These are phyloP conservation scores for Pardosa pseudoannulata DNA, from an alignment of 2,888 invertebrate species.

Conservation along the genomic window DNA sequence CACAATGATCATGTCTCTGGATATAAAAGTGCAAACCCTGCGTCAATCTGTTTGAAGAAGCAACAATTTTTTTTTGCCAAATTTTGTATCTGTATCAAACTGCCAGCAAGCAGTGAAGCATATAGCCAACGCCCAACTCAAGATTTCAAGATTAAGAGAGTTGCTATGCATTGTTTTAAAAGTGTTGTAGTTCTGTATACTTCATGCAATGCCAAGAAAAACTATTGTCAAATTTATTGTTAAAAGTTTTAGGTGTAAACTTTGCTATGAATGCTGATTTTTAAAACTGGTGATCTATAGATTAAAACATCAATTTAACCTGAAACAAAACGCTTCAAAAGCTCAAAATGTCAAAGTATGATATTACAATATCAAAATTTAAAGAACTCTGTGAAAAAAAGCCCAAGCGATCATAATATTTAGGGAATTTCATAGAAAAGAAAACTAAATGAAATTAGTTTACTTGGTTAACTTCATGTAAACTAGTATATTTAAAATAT, in stretches of 20 bases:
- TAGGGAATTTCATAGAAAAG: too few species aligned
- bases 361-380: neutral
- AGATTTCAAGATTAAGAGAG: neutral
- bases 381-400: neutral
- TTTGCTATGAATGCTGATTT: neutral
- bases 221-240: neutral
- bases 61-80: neutral
- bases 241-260: neutral
- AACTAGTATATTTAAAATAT: too few species aligned
- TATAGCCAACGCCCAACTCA: neutral
- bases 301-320: neutral
- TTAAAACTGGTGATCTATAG: neutral
- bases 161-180: too few species aligned
- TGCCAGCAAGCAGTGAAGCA: neutral
- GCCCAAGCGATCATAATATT: too few species aligned
- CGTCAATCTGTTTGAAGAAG: neutral
- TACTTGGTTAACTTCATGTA: too few species aligned
- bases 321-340: neutral
- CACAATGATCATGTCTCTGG: neutral
- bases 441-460: too few species aligned
- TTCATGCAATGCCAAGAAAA: too few species aligned
- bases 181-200: too few species aligned
- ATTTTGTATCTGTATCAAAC: neutral
- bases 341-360: constrained; percentile 11
- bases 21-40: neutral